A percentile compares a stretch with the other conserved stretches of the same genome.
Evolutionary conservation across 2,797 vertebrate genomes (phyloP).

Genomic region (Dallia pectoralis): DNA sequence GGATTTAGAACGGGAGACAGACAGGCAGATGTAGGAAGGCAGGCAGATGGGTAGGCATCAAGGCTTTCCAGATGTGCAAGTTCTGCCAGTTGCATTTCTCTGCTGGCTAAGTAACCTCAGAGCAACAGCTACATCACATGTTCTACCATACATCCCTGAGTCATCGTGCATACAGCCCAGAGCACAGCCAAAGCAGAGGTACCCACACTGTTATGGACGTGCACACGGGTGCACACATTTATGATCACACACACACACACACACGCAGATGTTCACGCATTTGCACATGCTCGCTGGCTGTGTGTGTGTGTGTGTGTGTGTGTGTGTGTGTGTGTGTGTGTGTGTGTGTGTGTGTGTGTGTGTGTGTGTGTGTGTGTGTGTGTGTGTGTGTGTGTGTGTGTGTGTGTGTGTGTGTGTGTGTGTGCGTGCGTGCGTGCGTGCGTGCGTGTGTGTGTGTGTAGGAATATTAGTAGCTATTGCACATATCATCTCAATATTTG

Average conservation of each 20-base stretch:
- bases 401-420: neutral
- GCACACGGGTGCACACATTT: conserved; percentile 5
- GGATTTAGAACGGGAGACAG: neutral
- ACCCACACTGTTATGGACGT: neutral
- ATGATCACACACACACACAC: conserved; percentile 18
- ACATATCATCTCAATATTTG: conserved; percentile 27
- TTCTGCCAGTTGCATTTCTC: conserved; percentile 53
- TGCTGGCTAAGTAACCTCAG: conserved; percentile 54
- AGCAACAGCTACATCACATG: conserved; percentile 66
- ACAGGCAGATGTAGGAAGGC: neutral
- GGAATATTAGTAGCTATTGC: neutral
- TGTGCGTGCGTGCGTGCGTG: neutral
- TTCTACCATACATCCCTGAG: conserved; percentile 65
- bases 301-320: neutral
- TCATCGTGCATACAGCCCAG: conserved; percentile 72
- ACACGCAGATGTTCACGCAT: conserved; percentile 9
- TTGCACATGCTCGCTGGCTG: no score
- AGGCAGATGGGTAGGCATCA: conserved; percentile 46
- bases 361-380: no score
- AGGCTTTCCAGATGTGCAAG: conserved; percentile 68
- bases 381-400: no score
- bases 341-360: neutral
- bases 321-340: no score
- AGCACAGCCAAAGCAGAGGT: conserved; percentile 32
- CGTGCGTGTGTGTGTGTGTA: neutral